These are phyloP conservation scores for Resseliella maxima DNA, from an alignment of 2,888 invertebrate species.

Conservation along the genomic window DNA sequence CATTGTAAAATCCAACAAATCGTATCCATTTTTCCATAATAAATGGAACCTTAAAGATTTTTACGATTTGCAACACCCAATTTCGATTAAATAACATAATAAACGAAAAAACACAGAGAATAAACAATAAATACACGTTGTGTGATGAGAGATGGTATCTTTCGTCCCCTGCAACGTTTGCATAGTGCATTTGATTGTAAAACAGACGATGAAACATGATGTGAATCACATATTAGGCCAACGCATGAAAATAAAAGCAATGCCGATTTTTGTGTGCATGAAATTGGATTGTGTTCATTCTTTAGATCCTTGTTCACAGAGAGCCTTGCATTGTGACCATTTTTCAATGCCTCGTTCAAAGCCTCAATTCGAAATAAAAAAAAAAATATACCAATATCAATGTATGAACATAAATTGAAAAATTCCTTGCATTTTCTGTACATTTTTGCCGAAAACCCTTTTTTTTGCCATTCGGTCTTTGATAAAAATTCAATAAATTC, in stretches of 20 bases:
- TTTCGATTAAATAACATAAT: slow-evolving; percentile 45
- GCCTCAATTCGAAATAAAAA: neutral
- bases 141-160: slow-evolving; percentile 35
- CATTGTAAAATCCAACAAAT: neutral
- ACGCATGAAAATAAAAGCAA: slow-evolving; percentile 35
- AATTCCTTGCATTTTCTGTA: neutral
- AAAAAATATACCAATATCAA: too few species aligned
- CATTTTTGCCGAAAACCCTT: neutral
- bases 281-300: neutral
- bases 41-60: slow-evolving; percentile 4
- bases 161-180: slow-evolving; percentile 17
- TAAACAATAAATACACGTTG: slow-evolving; percentile 35
- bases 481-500: slow-evolving; percentile 28
- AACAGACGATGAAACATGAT: slow-evolving; percentile 26
- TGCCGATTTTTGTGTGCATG: neutral
- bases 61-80: slow-evolving; percentile 55
- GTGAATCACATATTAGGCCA: neutral
- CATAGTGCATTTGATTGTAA: slow-evolving; percentile 43
- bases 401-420: neutral
- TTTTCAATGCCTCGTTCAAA: too few species aligned
- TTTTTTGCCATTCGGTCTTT: neutral
- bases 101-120: neutral
- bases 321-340: too few species aligned
- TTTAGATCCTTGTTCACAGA: too few species aligned
- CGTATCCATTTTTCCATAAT: neutral